Base-by-base conservation (phyloP, 92 coral and sea anemone genomes). In the Parazoanthus darwini region DNA sequence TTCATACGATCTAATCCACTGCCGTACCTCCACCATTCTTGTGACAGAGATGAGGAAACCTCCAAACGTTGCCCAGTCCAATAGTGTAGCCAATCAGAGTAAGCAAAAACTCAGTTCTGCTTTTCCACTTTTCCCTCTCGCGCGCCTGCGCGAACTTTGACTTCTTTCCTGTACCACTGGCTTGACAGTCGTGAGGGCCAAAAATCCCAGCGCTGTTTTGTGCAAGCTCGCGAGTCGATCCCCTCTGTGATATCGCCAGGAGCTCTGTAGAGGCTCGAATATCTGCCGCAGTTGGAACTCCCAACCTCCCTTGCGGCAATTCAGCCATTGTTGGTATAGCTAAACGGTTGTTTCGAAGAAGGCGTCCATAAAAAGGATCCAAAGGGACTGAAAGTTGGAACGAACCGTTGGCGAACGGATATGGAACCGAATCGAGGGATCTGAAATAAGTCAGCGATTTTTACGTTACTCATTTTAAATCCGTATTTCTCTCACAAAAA, bases 11-110 rank as follows among this genome's bases (percentile, higher is more conserved):
- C 16, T 54, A 54, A 15, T 1, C 20, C 33, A 22, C 10, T 3
- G 18, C 33, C 98, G 81, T 81, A 97, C 99, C 99, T 95, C 99
- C 99, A 46, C 99, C 99, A 86, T 97, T 97, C 80, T 95, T 96
- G 84, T 97, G 98, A 86, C 99, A 97, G 80, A 97, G 86, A 25
- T 90, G 92, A 22, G 99, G 99, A 79, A 97, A 97, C 58, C 92
- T 87, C 99, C 99, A 97, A 1, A 97, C 99, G 82, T 97, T 97
- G 1, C 99, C 99, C 29, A 97, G 94, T 4, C 99, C 99, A 80
- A 97, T 79, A 8, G 99, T 97, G 79, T 97, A 97, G 5, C 99
- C 99, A 82, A 97, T 91, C 82, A 97, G 88, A 59, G 94, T 95
- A 51, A 97, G 80, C 44, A 97, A 86, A 84, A 97, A 97, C 86